Conservation (phyloP, 2,113 vertebrate genomes). For the Leuciscus idus region DNA sequence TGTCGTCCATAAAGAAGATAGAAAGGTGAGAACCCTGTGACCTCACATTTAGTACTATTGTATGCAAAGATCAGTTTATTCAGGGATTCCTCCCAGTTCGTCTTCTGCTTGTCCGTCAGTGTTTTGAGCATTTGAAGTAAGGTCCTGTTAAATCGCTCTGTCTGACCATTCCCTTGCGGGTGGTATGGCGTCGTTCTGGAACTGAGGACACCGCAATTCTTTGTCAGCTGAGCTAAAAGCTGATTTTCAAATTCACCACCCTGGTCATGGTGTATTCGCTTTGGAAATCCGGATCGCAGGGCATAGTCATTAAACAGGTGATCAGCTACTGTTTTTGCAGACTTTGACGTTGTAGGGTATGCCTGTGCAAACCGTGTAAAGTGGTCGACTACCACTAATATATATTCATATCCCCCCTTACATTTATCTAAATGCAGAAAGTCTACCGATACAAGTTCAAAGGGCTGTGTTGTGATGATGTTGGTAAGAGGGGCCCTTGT, state of each 20-base stretch:
- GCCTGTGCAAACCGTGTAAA: slow-evolving; percentile 6
- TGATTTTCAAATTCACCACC: slow-evolving; percentile 17
- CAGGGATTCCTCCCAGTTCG: not conserved
- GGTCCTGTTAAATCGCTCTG: not conserved
- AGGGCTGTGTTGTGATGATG: too few relatives aligned
- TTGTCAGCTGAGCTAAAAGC: not conserved
- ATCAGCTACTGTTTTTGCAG: slow-evolving; percentile 40
- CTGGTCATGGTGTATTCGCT: slow-evolving; percentile 22
- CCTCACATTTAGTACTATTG: too few relatives aligned
- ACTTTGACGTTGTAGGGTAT: slow-evolving; percentile 37
- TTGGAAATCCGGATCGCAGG: slow-evolving; percentile 22
- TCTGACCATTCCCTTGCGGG: not conserved
- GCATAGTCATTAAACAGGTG: not conserved
- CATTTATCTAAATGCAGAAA: too few relatives aligned
- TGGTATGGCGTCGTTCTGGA: not conserved
- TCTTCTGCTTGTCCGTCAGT: not conserved
- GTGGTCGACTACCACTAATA: too few relatives aligned
- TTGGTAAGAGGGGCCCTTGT: too few relatives aligned
- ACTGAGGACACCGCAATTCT: not conserved
- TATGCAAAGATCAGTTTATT: not conserved
- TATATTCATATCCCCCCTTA: too few relatives aligned
- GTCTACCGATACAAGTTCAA: too few relatives aligned
- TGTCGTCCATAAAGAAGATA: too few relatives aligned
- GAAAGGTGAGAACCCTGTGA: too few relatives aligned
- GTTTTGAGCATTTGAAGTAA: not conserved